phyloP scores from a whole-genome alignment of 2,888 invertebrate genomes.

The Arctia plantaginis region DNA sequence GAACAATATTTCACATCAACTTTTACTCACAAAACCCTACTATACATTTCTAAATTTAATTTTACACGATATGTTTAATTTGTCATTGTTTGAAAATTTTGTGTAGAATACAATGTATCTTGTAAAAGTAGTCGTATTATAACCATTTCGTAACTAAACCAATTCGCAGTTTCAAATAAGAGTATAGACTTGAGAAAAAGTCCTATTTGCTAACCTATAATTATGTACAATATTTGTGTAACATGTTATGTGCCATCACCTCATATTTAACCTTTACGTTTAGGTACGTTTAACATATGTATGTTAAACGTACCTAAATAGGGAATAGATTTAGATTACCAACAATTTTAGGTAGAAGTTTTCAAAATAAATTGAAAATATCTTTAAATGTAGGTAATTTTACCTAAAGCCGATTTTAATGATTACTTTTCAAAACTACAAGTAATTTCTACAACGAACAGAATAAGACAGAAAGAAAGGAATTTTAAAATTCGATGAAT shows the following conservation, averaged over 20 bases:
- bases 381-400: background rate
- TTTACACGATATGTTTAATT: slow-evolving; percentile 46
- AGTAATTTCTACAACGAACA: too few relatives aligned
- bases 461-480: too few relatives aligned
- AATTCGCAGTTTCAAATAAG: background rate
- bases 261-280: too few relatives aligned
- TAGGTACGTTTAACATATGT: too few relatives aligned
- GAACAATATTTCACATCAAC: slow-evolving; percentile 74
- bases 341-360: background rate
- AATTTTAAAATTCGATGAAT: too few relatives aligned
- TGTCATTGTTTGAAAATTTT: slow-evolving; percentile 39
- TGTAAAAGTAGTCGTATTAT: slow-evolving; percentile 3
- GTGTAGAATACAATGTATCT: slow-evolving; percentile 24
- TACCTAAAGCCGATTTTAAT: background rate
- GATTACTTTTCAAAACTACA: too few relatives aligned
- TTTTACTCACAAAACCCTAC: slow-evolving; percentile 59
- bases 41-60: slow-evolving; percentile 50
- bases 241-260: background rate
- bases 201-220: background rate
- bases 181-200: background rate
- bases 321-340: too few relatives aligned
- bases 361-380: background rate
- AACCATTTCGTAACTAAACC: slow-evolving; percentile 1
- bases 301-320: too few relatives aligned
- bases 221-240: background rate